Percentiles rank a stretch among this genome's conserved stretches.
Conservation (phyloP, 2,888 invertebrate species). For the Parelbella ahira region DNA sequence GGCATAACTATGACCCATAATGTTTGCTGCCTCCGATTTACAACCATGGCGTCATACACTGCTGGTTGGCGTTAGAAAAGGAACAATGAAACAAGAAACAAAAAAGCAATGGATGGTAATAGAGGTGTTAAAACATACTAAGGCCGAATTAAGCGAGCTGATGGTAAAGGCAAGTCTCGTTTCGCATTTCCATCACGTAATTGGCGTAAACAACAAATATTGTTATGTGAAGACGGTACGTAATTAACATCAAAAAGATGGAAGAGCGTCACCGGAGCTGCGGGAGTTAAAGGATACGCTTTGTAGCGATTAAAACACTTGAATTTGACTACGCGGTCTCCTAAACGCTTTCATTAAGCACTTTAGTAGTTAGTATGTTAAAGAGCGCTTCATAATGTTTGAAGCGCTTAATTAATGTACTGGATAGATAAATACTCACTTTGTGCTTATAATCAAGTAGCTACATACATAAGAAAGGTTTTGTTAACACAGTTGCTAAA, state of each 20-base stretch:
- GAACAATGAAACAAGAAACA: not conserved
- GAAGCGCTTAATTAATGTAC: not conserved
- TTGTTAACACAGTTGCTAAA: too few relatives aligned
- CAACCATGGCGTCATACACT: slow-evolving; percentile 1
- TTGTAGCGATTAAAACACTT: slow-evolving; percentile 16
- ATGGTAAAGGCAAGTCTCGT: slow-evolving; percentile 37
- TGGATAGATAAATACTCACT: not conserved
- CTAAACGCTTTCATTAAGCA: slow-evolving; percentile 1
- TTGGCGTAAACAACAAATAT: slow-evolving; percentile 47
- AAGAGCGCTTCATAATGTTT: not conserved
- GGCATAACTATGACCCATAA: slow-evolving; percentile 24
- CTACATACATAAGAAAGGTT: too few relatives aligned
- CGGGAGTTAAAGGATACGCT: slow-evolving; percentile 9
- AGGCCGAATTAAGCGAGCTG: not conserved
- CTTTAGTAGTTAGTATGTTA: slow-evolving; percentile 2
- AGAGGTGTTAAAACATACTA: not conserved
- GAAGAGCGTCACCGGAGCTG: slow-evolving; percentile 6
- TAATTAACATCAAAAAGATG: slow-evolving; percentile 22
- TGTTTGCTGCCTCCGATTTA: slow-evolving; percentile 1
- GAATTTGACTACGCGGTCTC: slow-evolving; percentile 3
- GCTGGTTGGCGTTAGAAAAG: not conserved
- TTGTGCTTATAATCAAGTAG: too few relatives aligned
- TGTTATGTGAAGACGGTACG: slow-evolving; percentile 28
- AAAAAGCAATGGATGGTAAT: slow-evolving; percentile 19
- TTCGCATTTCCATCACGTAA: slow-evolving; percentile 41